Conservation (phyloP, 1,140 invertebrate genomes). For the Prorops nasuta region DNA sequence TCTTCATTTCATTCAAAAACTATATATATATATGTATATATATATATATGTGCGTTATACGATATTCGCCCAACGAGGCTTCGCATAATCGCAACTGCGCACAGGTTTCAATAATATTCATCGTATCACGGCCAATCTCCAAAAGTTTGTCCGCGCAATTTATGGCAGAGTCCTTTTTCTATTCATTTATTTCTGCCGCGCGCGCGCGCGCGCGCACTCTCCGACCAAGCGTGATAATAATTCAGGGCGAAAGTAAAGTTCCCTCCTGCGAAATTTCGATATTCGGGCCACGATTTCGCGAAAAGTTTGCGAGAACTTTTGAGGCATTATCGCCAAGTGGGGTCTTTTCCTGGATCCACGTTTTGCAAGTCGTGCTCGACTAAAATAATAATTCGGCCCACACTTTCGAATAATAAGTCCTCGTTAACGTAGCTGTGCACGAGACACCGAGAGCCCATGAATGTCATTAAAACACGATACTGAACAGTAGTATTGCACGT, state of each 20-base stretch:
- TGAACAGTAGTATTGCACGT: no score
- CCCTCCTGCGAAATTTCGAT: conserved; percentile 30
- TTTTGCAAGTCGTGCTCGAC: conserved; percentile 11
- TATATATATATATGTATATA: no score
- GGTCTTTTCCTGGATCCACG: conserved; percentile 18
- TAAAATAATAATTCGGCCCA: conserved; percentile 31
- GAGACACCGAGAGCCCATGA: no score
- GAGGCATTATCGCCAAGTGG: conserved; percentile 21
- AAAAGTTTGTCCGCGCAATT: no score
- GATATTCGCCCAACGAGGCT: no score
- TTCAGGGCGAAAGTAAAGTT: conserved; percentile 25
- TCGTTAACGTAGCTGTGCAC: conserved; percentile 22
- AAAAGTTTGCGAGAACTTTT: conserved; percentile 31
- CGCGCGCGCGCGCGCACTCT: conserved; percentile 2
- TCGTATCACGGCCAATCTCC: no score
- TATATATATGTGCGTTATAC: no score
- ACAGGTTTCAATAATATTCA: no score
- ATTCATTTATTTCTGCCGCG: background rate
- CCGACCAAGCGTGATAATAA: conserved; percentile 28
- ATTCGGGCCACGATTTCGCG: conserved; percentile 34
- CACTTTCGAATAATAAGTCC: conserved; percentile 33
- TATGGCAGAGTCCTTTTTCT: no score
- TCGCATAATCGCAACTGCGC: no score
- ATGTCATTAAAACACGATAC: no score
- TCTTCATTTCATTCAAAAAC: no score